Percentiles rank a stretch among this genome's conserved stretches.
Evolutionary conservation across 2,113 vertebrate species (phyloP).

Genomic region (Dermatemys mawii): DNA sequence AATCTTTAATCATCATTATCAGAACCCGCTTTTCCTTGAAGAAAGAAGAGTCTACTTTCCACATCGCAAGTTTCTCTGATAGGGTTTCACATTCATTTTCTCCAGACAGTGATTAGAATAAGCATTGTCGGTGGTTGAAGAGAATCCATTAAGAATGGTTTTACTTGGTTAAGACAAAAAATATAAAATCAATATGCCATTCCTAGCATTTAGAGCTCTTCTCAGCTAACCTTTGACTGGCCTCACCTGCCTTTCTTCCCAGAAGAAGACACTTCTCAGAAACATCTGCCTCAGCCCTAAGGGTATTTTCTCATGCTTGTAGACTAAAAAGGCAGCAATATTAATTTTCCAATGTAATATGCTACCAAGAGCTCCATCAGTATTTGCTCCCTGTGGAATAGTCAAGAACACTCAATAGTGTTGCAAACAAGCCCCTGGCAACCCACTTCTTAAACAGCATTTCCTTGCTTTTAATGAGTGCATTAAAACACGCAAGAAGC

Average conservation of each 20-base stretch:
- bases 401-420: background rate
- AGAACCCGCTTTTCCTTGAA: slow-evolving; percentile 38
- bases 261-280: slow-evolving; percentile 9
- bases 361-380: background rate
- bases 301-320: background rate
- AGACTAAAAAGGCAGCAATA: background rate
- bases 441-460: background rate
- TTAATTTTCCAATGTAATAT: background rate
- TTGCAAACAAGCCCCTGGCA: background rate
- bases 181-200: slow-evolving; percentile 50
- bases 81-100: slow-evolving; percentile 45
- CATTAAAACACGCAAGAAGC: background rate
- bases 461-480: background rate
- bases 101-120: slow-evolving; percentile 50
- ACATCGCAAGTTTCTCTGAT: slow-evolving; percentile 12
- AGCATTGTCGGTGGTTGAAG: slow-evolving; percentile 26
- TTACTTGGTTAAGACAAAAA: slow-evolving; percentile 24
- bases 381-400: background rate
- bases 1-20: slow-evolving; percentile 45
- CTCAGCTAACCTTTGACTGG: slow-evolving; percentile 15
- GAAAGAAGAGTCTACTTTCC: background rate
- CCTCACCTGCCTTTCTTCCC: background rate
- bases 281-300: background rate
- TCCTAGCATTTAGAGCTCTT: slow-evolving; percentile 36
- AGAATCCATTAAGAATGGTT: slow-evolving; percentile 54